Conservation (phyloP, 2,797 vertebrate species). For the Rhynchonycteris naso region DNA sequence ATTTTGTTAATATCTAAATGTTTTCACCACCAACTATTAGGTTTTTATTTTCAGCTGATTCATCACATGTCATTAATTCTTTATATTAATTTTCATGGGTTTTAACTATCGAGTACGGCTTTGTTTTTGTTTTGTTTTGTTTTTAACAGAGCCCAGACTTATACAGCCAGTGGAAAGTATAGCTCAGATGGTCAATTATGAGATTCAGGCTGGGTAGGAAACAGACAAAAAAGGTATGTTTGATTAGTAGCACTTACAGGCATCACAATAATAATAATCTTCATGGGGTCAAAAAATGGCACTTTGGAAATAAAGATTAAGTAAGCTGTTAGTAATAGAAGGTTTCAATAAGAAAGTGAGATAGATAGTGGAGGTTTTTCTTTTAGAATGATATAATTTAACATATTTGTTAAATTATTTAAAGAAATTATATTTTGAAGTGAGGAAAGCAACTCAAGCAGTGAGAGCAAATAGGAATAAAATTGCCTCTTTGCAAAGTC, state of each 20-base stretch:
- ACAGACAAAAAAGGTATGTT: neutral
- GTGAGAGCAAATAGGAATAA: slow-evolving; percentile 39
- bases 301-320: neutral
- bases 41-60: neutral
- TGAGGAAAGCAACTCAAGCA: slow-evolving; percentile 31
- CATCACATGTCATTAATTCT: neutral
- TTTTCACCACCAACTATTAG: neutral
- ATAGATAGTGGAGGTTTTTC: neutral
- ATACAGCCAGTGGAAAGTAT: neutral
- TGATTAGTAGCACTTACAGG: neutral
- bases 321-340: neutral
- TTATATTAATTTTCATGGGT: neutral
- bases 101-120: neutral
- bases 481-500: slow-evolving; percentile 49
- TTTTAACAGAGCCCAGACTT: neutral
- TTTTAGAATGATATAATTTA: slow-evolving; percentile 46
- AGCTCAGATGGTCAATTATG: neutral
- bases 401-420: slow-evolving; percentile 28
- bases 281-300: neutral
- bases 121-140: neutral
- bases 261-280: neutral
- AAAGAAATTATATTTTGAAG: slow-evolving; percentile 50
- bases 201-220: neutral
- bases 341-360: neutral
- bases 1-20: neutral